Percentiles rank a stretch among this genome's conserved stretches.
These are phyloP conservation scores for Hypena proboscidalis DNA, from an alignment of 2,888 invertebrate genomes.

Conservation along the genomic window DNA sequence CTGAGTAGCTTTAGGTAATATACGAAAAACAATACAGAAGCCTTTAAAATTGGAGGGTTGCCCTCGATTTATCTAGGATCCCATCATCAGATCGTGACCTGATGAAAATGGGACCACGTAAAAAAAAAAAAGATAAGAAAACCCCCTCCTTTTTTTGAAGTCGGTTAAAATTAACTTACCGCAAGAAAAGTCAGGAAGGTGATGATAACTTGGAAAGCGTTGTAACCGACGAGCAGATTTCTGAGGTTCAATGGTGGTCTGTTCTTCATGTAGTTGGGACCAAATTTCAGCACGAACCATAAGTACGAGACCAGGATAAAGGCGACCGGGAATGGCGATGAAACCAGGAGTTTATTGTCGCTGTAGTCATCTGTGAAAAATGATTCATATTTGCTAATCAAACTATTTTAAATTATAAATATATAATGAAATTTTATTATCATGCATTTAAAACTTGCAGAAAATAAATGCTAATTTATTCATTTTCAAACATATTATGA, in stretches of 20 bases:
- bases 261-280: conserved; percentile 89
- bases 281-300: conserved; percentile 87
- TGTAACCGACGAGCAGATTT: conserved; percentile 86
- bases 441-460: not conserved
- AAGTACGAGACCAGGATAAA: conserved; percentile 85
- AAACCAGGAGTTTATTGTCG: conserved; percentile 86
- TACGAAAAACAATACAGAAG: too few relatives aligned
- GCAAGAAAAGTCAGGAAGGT: conserved; percentile 79
- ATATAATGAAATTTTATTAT: not conserved
- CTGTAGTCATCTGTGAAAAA: conserved; percentile 54
- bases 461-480: too few relatives aligned
- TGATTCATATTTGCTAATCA: not conserved
- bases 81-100: too few relatives aligned
- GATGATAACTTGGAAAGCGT: conserved; percentile 86
- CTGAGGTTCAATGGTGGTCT: conserved; percentile 86
- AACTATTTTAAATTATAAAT: not conserved
- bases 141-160: too few relatives aligned
- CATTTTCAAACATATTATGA: too few relatives aligned
- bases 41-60: too few relatives aligned
- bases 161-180: too few relatives aligned
- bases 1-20: too few relatives aligned
- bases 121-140: too few relatives aligned
- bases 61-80: too few relatives aligned
- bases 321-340: conserved; percentile 86
- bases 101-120: too few relatives aligned